phyloP scores from a whole-genome alignment of 2,797 vertebrate species.

The Cossypha niveicapilla region DNA sequence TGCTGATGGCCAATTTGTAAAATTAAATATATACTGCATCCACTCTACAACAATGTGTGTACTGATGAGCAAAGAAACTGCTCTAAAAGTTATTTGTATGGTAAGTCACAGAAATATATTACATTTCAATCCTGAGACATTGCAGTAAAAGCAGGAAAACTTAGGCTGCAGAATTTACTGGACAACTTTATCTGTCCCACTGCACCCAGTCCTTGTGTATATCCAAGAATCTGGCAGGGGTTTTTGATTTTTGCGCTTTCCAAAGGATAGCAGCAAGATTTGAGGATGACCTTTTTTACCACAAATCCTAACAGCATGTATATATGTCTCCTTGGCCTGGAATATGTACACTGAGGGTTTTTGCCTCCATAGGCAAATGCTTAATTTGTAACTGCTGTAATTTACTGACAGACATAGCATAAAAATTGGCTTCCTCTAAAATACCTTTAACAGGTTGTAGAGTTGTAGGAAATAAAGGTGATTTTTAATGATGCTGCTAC shows the following conservation, averaged over 20 bases:
- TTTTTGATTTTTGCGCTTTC: neutral
- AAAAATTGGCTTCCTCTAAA: neutral
- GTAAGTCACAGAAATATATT: neutral
- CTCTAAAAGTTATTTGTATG: neutral
- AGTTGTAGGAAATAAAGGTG: neutral
- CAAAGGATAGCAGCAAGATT: neutral
- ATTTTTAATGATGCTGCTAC: neutral
- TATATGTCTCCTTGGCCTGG: neutral
- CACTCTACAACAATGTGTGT: neutral
- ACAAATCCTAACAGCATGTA: neutral
- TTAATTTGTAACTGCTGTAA: neutral
- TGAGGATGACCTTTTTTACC: neutral
- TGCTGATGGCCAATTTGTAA: neutral
- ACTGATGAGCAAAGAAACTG: neutral
- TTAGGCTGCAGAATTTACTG: neutral
- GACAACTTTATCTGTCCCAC: neutral
- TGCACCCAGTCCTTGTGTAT: neutral
- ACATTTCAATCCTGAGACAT: neutral
- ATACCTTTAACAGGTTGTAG: neutral
- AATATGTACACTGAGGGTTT: neutral
- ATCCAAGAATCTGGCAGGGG: neutral
- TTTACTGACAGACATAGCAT: neutral
- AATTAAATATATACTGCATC: neutral
- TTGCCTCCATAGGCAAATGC: neutral
- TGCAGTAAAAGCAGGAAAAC: conserved; percentile 18